Conservation (phyloP, 2,888 invertebrate species). For the Sinopyrophorus schimmeli region DNA sequence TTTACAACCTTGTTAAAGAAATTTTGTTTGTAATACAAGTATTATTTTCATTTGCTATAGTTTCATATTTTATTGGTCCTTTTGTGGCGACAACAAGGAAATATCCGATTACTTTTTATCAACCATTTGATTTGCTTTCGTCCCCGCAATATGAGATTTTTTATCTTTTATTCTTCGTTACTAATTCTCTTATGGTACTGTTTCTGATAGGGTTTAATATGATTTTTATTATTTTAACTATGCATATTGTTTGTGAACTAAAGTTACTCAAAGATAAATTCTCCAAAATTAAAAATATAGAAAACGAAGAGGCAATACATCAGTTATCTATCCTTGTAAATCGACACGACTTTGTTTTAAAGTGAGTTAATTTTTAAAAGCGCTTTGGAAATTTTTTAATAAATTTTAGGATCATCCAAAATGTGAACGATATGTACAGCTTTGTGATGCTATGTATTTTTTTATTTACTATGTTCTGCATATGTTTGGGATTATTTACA, state of each 20-base stretch:
- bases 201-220: neutral
- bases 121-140: neutral
- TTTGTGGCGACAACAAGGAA: neutral
- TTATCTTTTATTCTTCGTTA: neutral
- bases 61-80: neutral
- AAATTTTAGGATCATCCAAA: slow-evolving; percentile 19
- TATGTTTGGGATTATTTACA: slow-evolving; percentile 24
- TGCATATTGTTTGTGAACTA: neutral
- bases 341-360: slow-evolving; percentile 21
- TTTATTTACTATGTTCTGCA: slow-evolving; percentile 18
- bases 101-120: neutral
- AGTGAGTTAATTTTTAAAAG: slow-evolving; percentile 17
- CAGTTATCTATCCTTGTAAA: slow-evolving; percentile 18
- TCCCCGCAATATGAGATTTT: slow-evolving; percentile 1
- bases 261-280: slow-evolving; percentile 1
- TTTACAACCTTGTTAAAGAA: neutral
- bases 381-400: too few relatives aligned
- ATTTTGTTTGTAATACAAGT: neutral
- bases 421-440: slow-evolving; percentile 18
- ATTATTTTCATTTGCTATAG: neutral
- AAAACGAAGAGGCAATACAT: too few relatives aligned
- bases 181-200: neutral
- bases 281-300: too few relatives aligned
- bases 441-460: slow-evolving; percentile 23
- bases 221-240: slow-evolving; percentile 1